phyloP scores from a whole-genome alignment of 2,797 vertebrate species.

The Scolopax bukidnonensis region DNA sequence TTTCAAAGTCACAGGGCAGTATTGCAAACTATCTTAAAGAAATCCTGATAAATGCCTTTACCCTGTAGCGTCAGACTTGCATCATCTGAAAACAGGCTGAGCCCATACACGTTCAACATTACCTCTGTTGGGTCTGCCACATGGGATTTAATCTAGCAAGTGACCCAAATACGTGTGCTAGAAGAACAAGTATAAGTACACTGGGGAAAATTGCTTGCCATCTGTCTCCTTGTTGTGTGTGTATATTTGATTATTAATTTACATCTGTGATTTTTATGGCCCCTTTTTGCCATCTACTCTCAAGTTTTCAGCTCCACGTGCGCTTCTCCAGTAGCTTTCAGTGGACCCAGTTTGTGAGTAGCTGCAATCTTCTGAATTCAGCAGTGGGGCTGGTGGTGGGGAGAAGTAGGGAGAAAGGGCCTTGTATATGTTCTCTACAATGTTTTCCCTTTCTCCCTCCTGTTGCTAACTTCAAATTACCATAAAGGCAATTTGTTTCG shows the following conservation, averaged over 20 bases:
- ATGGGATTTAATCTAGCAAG: slow-evolving; percentile 73
- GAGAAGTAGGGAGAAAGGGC: not conserved
- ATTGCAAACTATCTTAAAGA: not conserved
- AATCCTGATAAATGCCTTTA: not conserved
- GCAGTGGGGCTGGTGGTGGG: not conserved
- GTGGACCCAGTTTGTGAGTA: not conserved
- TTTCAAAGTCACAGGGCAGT: not conserved
- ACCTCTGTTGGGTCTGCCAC: slow-evolving; percentile 59
- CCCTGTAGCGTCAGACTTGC: slow-evolving; percentile 13
- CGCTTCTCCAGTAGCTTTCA: not conserved
- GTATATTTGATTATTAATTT: slow-evolving; percentile 68
- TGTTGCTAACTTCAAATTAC: slow-evolving; percentile 12
- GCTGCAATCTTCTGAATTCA: not conserved
- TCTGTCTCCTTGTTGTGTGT: slow-evolving; percentile 70
- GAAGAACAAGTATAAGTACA: slow-evolving; percentile 66
- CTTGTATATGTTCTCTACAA: not conserved
- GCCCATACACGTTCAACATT: not conserved
- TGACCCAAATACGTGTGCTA: slow-evolving; percentile 73
- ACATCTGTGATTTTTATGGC: slow-evolving; percentile 25
- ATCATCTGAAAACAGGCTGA: slow-evolving; percentile 15
- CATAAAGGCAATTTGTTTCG: not conserved
- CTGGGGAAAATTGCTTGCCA: slow-evolving; percentile 70
- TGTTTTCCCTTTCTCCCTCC: not conserved
- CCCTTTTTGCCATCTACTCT: not conserved
- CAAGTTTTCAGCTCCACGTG: not conserved